Evolutionary conservation across 2,797 vertebrate genomes (phyloP).

Genomic region (Crotalus adamanteus): DNA sequence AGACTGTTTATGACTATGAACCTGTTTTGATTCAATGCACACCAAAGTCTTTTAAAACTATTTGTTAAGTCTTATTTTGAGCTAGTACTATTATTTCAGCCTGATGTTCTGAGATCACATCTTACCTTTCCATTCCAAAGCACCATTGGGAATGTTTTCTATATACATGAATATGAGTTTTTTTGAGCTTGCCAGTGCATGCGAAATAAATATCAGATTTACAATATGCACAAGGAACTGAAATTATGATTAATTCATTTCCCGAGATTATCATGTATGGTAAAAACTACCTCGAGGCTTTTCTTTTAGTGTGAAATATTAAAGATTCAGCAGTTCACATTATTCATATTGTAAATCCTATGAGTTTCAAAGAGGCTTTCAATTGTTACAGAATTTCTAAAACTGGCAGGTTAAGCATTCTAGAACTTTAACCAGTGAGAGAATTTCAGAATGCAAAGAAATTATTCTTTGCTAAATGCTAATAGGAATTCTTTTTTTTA

Average conservation of each 20-base stretch:
- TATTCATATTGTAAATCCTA: slow-evolving; percentile 69
- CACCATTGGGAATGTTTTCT: not conserved
- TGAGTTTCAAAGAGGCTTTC: slow-evolving; percentile 51
- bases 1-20: not conserved
- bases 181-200: not conserved
- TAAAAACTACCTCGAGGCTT: slow-evolving; percentile 67
- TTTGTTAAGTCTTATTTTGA: not conserved
- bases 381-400: slow-evolving; percentile 56
- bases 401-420: slow-evolving; percentile 59
- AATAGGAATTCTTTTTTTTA: not conserved
- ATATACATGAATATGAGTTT: not conserved
- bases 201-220: slow-evolving; percentile 58
- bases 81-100: not conserved
- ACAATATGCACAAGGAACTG: slow-evolving; percentile 53
- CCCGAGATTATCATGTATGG: slow-evolving; percentile 65
- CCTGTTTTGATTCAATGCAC: not conserved
- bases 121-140: slow-evolving; percentile 7
- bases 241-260: slow-evolving; percentile 72
- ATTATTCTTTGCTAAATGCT: not conserved
- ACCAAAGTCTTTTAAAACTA: not conserved
- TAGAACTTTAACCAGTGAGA: slow-evolving; percentile 47
- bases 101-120: not conserved
- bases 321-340: slow-evolving; percentile 69
- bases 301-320: slow-evolving; percentile 72
- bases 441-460: slow-evolving; percentile 16